These are phyloP conservation scores for Cyclargus thomasi DNA, from an alignment of 1,140 invertebrate species.

Conservation along the genomic window DNA sequence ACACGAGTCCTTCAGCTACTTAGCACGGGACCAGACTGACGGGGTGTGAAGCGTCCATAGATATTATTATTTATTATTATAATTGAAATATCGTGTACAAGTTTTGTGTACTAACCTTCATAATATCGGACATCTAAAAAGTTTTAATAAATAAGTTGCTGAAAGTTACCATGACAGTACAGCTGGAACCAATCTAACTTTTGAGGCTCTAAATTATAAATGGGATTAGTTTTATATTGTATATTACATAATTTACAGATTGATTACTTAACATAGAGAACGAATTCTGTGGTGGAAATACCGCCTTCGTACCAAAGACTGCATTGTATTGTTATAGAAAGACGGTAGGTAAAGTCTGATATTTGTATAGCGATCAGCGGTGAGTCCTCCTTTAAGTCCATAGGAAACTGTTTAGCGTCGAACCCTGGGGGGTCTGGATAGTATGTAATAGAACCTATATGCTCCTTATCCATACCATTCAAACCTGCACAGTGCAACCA, in stretches of 20 bases:
- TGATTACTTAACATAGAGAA: slow-evolving; percentile 45
- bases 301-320: slow-evolving; percentile 53
- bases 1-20: too few relatives aligned
- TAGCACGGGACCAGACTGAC: too few relatives aligned
- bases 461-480: slow-evolving; percentile 54
- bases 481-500: slow-evolving; percentile 53
- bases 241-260: slow-evolving; percentile 24
- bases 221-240: background rate
- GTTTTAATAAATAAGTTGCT: background rate
- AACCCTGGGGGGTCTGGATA: slow-evolving; percentile 59
- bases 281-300: slow-evolving; percentile 42
- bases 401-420: slow-evolving; percentile 43
- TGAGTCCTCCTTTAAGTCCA: slow-evolving; percentile 32
- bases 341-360: slow-evolving; percentile 48
- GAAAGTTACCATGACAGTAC: background rate
- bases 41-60: too few relatives aligned
- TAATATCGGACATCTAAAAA: too few relatives aligned
- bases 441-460: slow-evolving; percentile 51
- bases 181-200: background rate
- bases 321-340: slow-evolving; percentile 53
- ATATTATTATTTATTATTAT: too few relatives aligned
- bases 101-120: too few relatives aligned
- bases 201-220: background rate
- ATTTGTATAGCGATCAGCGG: slow-evolving; percentile 55
- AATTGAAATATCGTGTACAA: too few relatives aligned